Evolutionary conservation across 2,797 vertebrate genomes (phyloP), one percentile per base, ranked within the genome.

Genomic region (Molossus alvarezi): DNA sequence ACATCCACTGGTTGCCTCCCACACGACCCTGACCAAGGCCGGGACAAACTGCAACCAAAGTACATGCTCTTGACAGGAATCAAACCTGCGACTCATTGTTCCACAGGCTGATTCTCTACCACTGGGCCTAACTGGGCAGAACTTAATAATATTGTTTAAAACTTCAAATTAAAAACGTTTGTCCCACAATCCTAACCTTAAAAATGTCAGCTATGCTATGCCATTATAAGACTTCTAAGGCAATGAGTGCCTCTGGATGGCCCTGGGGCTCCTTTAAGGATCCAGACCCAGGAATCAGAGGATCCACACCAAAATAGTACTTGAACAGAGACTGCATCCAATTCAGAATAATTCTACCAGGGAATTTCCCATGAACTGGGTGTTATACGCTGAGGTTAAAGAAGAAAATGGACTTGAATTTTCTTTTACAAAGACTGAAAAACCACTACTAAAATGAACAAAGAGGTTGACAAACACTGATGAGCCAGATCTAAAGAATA

Each of bases 371-470:
- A 27, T 37, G 12, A 89, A 76, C 9, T 60, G 82, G 60, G 53
- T 73, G 82, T 33, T 53, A 81, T 72, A 93, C 13, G 5, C 21
- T 94, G 55, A 87, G 48, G 25, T 87, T 79, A 77, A 92, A 85
- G 88, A 55, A 37, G 25, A 79, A 83, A 92, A 84, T 41, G 17
- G 27, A 91, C n/a, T 69, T 29, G 17, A 13, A 85, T 95, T 93
- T 95, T 73, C 72, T 62, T 15, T 64, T 90, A 77, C 11, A 58
- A 72, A 91, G 77, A 87, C 25, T 15, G 76, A 93, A 21, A 67
- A 88, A 69, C 25, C 53, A 88, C 73, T 85, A 84, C 20, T 91
- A 86, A 92, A 94, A 80, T 64, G 73, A 88, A 93, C 62, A 86
- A 80, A 85, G 85, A 80, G 29, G 21, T 3, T 55, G 41, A 81